Evolutionary conservation across 2,797 vertebrate genomes (phyloP), one percentile per base, ranked within the genome.

Genomic region (Sebastes iracundus): DNA sequence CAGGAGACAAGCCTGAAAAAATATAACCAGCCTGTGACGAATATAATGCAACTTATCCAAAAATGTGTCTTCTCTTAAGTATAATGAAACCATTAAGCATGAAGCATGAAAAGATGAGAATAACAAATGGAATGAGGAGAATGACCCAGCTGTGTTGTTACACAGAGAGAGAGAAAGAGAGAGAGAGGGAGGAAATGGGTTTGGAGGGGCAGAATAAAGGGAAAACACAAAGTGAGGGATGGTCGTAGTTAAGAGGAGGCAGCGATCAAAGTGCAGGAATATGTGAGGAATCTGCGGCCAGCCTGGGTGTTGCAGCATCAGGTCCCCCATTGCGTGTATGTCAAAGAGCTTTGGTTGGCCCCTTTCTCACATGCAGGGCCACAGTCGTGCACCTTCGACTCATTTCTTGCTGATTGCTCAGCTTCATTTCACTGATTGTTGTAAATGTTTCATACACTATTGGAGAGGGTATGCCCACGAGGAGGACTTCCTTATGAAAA

Each of bases 371-470:
- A 77, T 35, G 61, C 27, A 77, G 38, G 73, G 71, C 79, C 42
- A 32, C 72, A 58, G 42, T 33, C 72, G 3, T 61, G 42, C 75
- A 73, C 81, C 86, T 87, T 83, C 77, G 35, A 71, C 76, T 82
- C 73, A 84, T 88, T 82, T 86, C 85, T 85, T 80, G 25, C 81
- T 81, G 81, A 89, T 88, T 88, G 80, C 88, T 84, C 55, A 65
- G 69, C 85, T 87, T 93, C 78, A 81, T 91, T 92, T 88, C 79
- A 77, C 85, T 87, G 81, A 87, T 79, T 88, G 86, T 86, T 61
- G 83, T 93, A 93, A 93, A 91, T 93, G 82, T 92, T 93, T 94
- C 85, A 93, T 85, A 83, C 70, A 56, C 60, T 85, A 83, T 88
- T 89, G 77, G 82, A 87, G 89, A 75, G 82, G 68, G 59, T 86